phyloP scores from a whole-genome alignment of 1,140 invertebrate species.

The Rhopalosiphum maidis region DNA sequence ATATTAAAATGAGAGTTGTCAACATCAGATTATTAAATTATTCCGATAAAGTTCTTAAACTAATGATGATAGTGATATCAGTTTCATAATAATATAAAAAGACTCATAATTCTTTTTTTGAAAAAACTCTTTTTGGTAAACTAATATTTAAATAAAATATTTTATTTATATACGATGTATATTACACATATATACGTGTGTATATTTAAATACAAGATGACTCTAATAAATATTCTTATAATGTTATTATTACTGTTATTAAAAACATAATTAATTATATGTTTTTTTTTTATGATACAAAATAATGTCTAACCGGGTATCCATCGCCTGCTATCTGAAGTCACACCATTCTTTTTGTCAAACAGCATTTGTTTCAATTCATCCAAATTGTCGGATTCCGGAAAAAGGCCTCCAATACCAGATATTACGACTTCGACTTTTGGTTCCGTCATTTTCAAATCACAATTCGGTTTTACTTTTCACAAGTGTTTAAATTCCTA shows the following conservation, averaged over 20 bases:
- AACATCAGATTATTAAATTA: too few species aligned
- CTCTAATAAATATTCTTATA: not conserved
- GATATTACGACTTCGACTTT: constrained; percentile 67
- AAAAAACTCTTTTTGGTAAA: too few species aligned
- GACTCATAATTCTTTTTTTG: too few species aligned
- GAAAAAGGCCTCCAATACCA: constrained; percentile 72
- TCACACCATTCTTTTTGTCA: constrained; percentile 69
- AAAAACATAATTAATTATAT: not conserved
- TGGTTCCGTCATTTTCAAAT: constrained; percentile 35
- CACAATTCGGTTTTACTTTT: not conserved
- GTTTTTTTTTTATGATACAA: not conserved
- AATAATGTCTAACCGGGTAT: constrained; percentile 65
- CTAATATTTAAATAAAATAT: too few species aligned
- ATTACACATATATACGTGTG: too few species aligned
- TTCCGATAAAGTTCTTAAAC: too few species aligned
- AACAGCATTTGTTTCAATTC: constrained; percentile 70
- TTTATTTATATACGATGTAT: too few species aligned
- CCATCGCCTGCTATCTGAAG: constrained; percentile 68
- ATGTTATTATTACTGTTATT: not conserved
- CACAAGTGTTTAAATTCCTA: not conserved
- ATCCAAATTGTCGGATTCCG: constrained; percentile 68
- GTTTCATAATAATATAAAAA: too few species aligned
- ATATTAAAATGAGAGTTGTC: too few species aligned
- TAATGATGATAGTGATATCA: too few species aligned
- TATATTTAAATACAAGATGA: not conserved